phyloP scores from a whole-genome alignment of 2,888 invertebrate genomes.

The Ceramica pisi region DNA sequence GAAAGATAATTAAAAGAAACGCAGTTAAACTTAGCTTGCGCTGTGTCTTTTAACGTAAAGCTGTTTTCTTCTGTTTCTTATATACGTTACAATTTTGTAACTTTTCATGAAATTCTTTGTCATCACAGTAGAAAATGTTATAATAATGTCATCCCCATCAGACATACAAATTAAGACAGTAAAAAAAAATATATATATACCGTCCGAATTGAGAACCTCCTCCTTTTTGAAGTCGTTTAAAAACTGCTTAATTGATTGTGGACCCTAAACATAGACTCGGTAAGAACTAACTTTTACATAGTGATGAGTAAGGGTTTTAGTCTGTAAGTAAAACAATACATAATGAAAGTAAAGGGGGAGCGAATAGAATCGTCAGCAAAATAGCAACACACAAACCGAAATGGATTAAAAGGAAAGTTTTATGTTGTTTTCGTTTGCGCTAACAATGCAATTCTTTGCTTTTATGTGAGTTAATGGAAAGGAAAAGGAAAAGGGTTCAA shows the following conservation, averaged over 20 bases:
- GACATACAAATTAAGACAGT: not conserved
- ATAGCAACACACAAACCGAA: conserved; percentile 1
- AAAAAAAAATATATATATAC: too few relatives aligned
- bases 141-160: not conserved
- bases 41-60: too few relatives aligned
- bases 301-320: not conserved
- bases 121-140: too few relatives aligned
- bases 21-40: too few relatives aligned
- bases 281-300: not conserved
- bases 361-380: conserved; percentile 6
- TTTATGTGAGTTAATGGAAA: conserved; percentile 3
- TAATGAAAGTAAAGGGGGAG: not conserved
- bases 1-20: too few relatives aligned
- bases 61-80: too few relatives aligned
- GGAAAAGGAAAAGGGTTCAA: not conserved
- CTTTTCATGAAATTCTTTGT: too few relatives aligned
- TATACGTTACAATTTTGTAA: too few relatives aligned
- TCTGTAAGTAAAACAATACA: conserved; percentile 33
- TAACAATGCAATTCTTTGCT: conserved; percentile 1
- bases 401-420: conserved; percentile 41
- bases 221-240: too few relatives aligned
- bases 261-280: not conserved
- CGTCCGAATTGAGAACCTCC: too few relatives aligned
- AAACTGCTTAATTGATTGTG: not conserved
- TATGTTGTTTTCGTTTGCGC: not conserved